Evolutionary conservation across 2,797 vertebrate species (phyloP).

Genomic region (Acanthurus lineatus): DNA sequence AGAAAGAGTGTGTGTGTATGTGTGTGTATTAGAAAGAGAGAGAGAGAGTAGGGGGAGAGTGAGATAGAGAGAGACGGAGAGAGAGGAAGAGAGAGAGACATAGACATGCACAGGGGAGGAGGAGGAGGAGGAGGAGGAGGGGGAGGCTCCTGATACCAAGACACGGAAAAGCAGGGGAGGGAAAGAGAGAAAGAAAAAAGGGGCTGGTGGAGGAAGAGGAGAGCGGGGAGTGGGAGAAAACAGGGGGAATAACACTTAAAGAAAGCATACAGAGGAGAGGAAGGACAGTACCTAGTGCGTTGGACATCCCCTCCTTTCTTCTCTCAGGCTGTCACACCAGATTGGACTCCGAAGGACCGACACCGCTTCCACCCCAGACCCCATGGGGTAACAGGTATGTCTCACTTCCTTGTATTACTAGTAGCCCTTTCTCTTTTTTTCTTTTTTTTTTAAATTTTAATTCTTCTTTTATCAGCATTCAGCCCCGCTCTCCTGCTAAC

Average conservation of each 20-base stretch:
- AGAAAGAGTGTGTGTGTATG: constrained; percentile 22
- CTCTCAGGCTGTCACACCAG: constrained; percentile 80
- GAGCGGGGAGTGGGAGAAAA: constrained; percentile 82
- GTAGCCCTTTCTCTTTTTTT: constrained; percentile 2
- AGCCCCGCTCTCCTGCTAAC: constrained; percentile 46
- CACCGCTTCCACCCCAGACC: constrained; percentile 84
- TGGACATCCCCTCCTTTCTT: constrained; percentile 77
- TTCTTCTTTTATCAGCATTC: neutral
- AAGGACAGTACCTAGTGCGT: constrained; percentile 75
- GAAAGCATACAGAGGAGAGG: constrained; percentile 75
- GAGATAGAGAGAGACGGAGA: constrained; percentile 32
- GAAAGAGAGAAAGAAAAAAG: constrained; percentile 81
- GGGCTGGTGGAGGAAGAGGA: constrained; percentile 79
- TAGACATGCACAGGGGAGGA: constrained; percentile 51
- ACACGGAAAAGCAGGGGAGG: constrained; percentile 87
- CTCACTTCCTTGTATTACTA: constrained; percentile 72
- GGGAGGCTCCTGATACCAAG: constrained; percentile 87
- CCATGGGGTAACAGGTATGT: constrained; percentile 93
- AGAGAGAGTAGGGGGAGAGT: constrained; percentile 50
- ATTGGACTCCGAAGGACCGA: constrained; percentile 82
- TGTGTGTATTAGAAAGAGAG: constrained; percentile 3
- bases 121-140: constrained; percentile 60
- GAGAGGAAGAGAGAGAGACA: constrained; percentile 50
- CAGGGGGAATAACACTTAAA: constrained; percentile 84
- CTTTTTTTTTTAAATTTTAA: no score